Evolutionary conservation across 1,140 invertebrate species (phyloP).

Genomic region (Papilio helenus): DNA sequence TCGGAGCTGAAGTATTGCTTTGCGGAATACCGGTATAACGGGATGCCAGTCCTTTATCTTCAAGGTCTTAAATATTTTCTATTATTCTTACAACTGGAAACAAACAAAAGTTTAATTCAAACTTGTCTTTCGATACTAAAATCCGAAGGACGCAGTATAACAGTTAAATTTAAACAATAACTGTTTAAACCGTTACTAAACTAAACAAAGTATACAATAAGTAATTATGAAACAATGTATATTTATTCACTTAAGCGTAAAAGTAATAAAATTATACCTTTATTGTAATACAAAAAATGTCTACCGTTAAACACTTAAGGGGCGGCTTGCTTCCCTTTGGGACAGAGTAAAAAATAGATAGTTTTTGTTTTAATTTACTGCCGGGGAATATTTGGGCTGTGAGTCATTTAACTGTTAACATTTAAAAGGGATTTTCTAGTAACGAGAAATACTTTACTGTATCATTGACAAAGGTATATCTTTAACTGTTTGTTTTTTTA

Average conservation of each 20-base stretch:
- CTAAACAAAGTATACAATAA: background rate
- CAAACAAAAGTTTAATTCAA: background rate
- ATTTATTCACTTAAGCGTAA: background rate
- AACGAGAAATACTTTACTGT: background rate
- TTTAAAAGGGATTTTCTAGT: conserved; percentile 14
- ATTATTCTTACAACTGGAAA: background rate
- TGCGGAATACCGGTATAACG: conserved; percentile 31
- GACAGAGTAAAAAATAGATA: conserved; percentile 13
- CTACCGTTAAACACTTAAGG: conserved; percentile 30
- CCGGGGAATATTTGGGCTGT: conserved; percentile 31
- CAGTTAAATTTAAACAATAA: background rate
- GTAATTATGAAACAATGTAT: conserved; percentile 1
- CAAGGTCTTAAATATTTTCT: background rate
- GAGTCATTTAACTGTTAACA: conserved; percentile 29
- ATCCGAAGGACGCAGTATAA: background rate
- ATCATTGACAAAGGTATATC: background rate
- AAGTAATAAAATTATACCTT: conserved; percentile 32
- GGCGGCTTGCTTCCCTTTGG: conserved; percentile 24
- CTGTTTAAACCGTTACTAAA: conserved; percentile 1
- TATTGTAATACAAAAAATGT: conserved; percentile 22
- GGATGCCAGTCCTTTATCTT: conserved; percentile 32
- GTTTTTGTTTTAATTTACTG: conserved; percentile 32
- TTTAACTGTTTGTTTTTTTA: background rate
- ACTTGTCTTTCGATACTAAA: background rate
- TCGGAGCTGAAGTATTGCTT: conserved; percentile 34